Conservation (phyloP, 2,113 vertebrate species). For the Gobiocypris rarus region DNA sequence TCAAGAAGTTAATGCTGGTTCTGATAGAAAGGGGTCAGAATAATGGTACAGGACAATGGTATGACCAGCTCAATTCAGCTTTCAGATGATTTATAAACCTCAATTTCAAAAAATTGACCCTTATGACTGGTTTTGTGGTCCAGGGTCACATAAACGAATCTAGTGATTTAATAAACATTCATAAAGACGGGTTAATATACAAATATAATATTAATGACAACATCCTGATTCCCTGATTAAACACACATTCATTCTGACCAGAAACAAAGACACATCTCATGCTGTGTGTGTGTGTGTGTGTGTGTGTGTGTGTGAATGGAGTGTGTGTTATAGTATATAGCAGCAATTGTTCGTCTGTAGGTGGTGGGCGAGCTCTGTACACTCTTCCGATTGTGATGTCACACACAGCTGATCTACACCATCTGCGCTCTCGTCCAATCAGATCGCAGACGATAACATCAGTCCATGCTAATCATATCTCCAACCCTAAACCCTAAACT, state of each 20-base stretch:
- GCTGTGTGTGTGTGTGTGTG: conserved; percentile 7
- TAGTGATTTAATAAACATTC: too few species aligned
- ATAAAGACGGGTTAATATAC: too few species aligned
- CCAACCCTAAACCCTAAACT: neutral
- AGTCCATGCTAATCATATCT: conserved; percentile 17
- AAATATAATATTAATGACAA: neutral
- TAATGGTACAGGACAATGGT: too few species aligned
- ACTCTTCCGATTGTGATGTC: conserved; percentile 29
- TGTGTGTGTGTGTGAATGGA: conserved; percentile 13
- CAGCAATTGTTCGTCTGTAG: conserved; percentile 8
- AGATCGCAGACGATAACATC: neutral
- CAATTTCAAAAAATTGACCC: too few species aligned
- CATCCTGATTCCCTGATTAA: neutral
- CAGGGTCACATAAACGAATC: too few species aligned
- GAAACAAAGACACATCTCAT: conserved; percentile 7
- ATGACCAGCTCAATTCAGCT: too few species aligned
- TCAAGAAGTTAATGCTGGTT: too few species aligned
- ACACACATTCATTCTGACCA: neutral
- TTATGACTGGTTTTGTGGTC: too few species aligned
- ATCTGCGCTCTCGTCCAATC: conserved; percentile 13
- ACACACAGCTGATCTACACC: neutral
- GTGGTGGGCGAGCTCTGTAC: conserved; percentile 5
- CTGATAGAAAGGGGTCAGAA: too few species aligned
- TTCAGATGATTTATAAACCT: too few species aligned
- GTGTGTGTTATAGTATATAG: conserved; percentile 13